phyloP scores from a whole-genome alignment of 2,888 invertebrate species.

The Troilus luridus region DNA sequence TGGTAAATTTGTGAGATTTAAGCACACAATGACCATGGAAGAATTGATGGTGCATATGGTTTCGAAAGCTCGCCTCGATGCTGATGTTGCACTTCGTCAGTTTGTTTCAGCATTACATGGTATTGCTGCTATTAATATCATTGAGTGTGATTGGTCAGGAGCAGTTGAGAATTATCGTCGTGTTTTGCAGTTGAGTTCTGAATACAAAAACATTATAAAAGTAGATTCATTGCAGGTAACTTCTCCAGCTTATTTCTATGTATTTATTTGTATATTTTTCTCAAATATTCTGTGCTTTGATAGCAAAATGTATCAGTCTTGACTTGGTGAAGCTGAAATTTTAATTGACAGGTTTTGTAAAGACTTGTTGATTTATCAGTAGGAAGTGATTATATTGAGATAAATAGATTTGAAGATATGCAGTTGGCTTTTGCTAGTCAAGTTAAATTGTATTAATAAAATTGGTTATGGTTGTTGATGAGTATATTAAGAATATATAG shows the following conservation, averaged over 20 bases:
- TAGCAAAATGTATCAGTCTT: not conserved
- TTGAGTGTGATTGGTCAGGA: constrained; percentile 71
- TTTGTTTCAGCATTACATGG: constrained; percentile 79
- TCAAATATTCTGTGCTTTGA: not conserved
- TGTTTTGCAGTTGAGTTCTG: constrained; percentile 73
- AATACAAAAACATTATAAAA: constrained; percentile 70
- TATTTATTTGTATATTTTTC: not conserved
- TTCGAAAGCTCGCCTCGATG: constrained; percentile 74
- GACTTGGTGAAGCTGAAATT: not conserved
- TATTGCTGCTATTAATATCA: constrained; percentile 76
- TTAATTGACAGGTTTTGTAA: too few relatives aligned
- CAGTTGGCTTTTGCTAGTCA: too few relatives aligned
- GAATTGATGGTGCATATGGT: constrained; percentile 79
- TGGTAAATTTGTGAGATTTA: constrained; percentile 66
- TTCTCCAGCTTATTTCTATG: not conserved
- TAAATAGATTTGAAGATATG: too few relatives aligned
- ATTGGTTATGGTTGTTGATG: too few relatives aligned
- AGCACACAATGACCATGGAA: constrained; percentile 75
- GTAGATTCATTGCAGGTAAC: constrained; percentile 76
- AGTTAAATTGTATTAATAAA: too few relatives aligned
- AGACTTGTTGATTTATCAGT: too few relatives aligned
- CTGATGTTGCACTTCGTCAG: constrained; percentile 76
- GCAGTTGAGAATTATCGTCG: constrained; percentile 76
- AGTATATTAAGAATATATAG: too few relatives aligned
- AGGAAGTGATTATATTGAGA: too few relatives aligned